Evolutionary conservation across 2,113 vertebrate genomes (phyloP), one percentile per base, ranked within the genome.

Genomic region (Stigmatopora argus): DNA sequence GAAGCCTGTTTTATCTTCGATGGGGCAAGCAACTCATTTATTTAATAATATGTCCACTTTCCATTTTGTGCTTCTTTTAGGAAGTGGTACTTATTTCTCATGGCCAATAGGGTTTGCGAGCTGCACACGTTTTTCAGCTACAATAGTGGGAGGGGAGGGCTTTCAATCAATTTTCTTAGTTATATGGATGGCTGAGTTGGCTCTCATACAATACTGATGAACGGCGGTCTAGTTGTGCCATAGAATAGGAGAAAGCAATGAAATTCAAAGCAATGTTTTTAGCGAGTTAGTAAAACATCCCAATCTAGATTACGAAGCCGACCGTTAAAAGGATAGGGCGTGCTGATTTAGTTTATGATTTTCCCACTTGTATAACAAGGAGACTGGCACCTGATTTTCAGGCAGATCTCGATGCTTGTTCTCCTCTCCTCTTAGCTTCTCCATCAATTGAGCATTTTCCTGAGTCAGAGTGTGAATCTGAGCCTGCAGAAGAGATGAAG

Each of bases 361-460:
- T 48, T 47, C 10, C 44, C 47, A 73, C 45, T 52, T 9, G 59
- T 58, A 9, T 59, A 64, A 58, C 12, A 14, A 18, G 13, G 91
- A 67, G 69, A 64, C 61, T 26, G 62, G 12, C 89, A 95, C 94
- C 70, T 86, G 85, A 74, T 73, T 94, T 70, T 94, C 93, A 79
- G 87, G 89, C 80, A 91, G 87, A 64, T 55, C 12, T 11, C 18
- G 13, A 78, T 92, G 92, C 78, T 90, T 90, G 66, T 91, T 92
- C 88, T 94, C 92, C 52, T 86, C 83, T 23, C 83, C 81, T 23
- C 88, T 92, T 44, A 96, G 51, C 85, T 92, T 94, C 85, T 96
- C 92, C 45, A 83, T 90, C 31, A 98, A 81, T 61, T 80, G 78
- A 31, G 88, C 79, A 1, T 96, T 98, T 82, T 94, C 92, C 65